Evolutionary conservation across 2,797 vertebrate species (phyloP).

Genomic region (Mus minutoides): DNA sequence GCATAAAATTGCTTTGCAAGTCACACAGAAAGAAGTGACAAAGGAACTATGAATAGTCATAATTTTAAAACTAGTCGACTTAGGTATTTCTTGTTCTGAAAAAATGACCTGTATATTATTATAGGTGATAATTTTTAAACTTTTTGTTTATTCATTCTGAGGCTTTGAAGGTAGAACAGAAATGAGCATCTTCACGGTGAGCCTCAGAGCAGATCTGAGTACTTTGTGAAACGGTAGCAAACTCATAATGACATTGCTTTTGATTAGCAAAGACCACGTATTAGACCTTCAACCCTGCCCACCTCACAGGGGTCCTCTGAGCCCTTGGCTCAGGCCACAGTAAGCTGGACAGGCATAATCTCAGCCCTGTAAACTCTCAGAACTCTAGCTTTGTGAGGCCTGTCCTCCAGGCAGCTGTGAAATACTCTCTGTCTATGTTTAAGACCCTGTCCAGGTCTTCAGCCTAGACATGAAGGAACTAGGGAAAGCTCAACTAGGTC

Average conservation of each 20-base stretch:
- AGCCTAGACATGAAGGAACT: background rate
- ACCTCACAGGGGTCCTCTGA: background rate
- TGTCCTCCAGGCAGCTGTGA: background rate
- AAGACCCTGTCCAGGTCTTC: background rate
- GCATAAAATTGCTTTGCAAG: conserved; percentile 56
- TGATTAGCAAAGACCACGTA: background rate
- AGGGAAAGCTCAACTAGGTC: background rate
- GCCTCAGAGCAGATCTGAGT: background rate
- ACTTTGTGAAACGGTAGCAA: background rate
- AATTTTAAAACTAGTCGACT: background rate
- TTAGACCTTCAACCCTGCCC: background rate
- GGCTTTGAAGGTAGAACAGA: conserved; percentile 40
- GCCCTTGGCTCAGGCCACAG: background rate
- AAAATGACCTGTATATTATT: background rate
- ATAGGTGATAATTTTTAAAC: background rate
- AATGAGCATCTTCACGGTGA: background rate
- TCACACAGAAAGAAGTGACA: background rate
- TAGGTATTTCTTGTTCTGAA: conserved; percentile 11
- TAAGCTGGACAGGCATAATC: background rate
- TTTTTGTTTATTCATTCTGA: background rate
- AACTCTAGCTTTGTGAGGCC: background rate
- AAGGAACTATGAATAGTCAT: conserved; percentile 7
- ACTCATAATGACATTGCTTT: background rate
- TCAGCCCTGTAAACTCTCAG: background rate
- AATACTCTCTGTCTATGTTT: no score